Conservation (phyloP, 2,888 invertebrate genomes). For the Nasonovia ribisnigri region DNA sequence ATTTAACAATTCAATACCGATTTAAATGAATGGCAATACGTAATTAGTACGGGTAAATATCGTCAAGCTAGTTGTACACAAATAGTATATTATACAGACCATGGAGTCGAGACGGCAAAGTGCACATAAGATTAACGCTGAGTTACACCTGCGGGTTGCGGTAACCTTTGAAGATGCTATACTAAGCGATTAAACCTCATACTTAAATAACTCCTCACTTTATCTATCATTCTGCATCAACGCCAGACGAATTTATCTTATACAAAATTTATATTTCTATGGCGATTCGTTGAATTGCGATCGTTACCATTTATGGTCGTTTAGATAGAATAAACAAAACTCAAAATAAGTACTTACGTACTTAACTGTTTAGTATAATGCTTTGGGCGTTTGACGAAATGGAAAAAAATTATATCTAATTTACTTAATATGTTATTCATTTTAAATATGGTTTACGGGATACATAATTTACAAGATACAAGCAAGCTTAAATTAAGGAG, state of each 20-base stretch:
- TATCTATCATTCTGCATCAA: not conserved
- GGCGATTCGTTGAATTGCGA: not conserved
- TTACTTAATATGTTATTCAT: not conserved
- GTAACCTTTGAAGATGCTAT: not conserved
- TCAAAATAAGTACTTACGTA: not conserved
- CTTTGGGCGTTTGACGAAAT: not conserved
- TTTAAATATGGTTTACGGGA: too few relatives aligned
- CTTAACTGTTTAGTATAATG: not conserved
- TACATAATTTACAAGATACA: too few relatives aligned
- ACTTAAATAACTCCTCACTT: not conserved
- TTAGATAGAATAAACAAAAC: not conserved
- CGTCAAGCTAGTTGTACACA: not conserved
- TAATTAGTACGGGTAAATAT: not conserved
- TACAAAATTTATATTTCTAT: not conserved
- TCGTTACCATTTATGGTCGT: not conserved
- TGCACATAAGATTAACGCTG: not conserved
- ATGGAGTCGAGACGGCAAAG: not conserved
- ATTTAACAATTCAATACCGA: not conserved
- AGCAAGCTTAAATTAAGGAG: too few relatives aligned
- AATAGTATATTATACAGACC: not conserved
- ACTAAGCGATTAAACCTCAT: not conserved
- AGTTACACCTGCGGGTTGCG: not conserved
- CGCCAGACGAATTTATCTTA: not conserved
- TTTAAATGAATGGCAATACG: not conserved
- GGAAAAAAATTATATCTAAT: not conserved